Conservation (phyloP, 2,113 vertebrate species). For the Dunckerocampus dactyliophorus region DNA sequence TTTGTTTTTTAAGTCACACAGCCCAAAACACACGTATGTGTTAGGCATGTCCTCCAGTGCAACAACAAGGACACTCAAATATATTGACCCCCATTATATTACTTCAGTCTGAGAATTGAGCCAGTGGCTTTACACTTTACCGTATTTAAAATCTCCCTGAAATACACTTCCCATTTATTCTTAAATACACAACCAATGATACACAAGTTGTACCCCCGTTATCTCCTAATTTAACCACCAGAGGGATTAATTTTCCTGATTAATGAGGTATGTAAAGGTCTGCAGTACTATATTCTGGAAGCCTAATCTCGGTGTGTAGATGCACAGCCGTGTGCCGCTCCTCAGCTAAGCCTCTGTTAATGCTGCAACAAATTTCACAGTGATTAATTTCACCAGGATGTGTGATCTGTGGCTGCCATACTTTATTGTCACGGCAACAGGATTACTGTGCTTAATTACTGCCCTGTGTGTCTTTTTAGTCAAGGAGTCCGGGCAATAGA, state of each 20-base stretch:
- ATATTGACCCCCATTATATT: no score
- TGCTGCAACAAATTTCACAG: conserved; percentile 41
- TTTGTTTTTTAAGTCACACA: no score
- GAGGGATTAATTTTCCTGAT: conserved; percentile 41
- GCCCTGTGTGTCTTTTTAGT: conserved; percentile 31
- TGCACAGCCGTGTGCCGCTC: conserved; percentile 7
- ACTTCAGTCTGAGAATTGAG: background rate
- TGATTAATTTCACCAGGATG: conserved; percentile 42
- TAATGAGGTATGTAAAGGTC: conserved; percentile 34
- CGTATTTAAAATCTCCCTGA: conserved; percentile 8
- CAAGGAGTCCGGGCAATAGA: conserved; percentile 13
- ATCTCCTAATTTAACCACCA: conserved; percentile 28
- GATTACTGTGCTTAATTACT: conserved; percentile 51
- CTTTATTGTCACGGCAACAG: conserved; percentile 49
- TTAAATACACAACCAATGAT: background rate
- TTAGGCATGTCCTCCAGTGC: background rate
- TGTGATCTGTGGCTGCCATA: conserved; percentile 43
- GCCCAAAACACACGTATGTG: no score
- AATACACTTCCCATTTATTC: background rate
- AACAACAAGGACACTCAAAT: background rate
- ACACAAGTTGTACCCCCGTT: conserved; percentile 17
- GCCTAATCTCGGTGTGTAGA: conserved; percentile 31
- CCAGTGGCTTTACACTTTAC: background rate
- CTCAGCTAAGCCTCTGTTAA: conserved; percentile 39
- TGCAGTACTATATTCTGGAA: conserved; percentile 21